Percentiles rank a stretch among this genome's conserved stretches.
These are phyloP conservation scores for Brachyrhaphis roseni DNA, from an alignment of 2,797 vertebrate genomes.

Conservation along the genomic window DNA sequence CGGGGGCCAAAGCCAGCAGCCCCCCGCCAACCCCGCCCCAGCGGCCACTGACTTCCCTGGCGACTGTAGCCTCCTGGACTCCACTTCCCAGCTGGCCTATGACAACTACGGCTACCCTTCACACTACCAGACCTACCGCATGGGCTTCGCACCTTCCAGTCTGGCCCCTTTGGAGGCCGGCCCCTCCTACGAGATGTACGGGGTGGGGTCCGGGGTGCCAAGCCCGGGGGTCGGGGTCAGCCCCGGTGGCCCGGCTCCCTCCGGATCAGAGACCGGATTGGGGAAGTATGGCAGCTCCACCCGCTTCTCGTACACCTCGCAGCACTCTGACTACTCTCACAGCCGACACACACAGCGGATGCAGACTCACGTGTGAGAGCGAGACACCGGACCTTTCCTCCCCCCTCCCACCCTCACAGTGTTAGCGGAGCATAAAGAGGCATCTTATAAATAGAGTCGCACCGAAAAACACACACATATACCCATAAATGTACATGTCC, in stretches of 20 bases:
- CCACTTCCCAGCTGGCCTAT: conserved; percentile 89
- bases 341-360: conserved; percentile 94
- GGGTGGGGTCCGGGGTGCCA: conserved; percentile 74
- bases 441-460: conserved; percentile 67
- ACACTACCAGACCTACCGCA: conserved; percentile 89
- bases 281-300: conserved; percentile 90
- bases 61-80: conserved; percentile 85
- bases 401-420: conserved; percentile 40
- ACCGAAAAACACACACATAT: conserved; percentile 34
- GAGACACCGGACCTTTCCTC: conserved; percentile 35
- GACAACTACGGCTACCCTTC: conserved; percentile 89
- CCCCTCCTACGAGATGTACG: conserved; percentile 84
- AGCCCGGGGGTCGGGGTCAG: conserved; percentile 78
- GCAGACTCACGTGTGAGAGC: conserved; percentile 94
- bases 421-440: conserved; percentile 59
- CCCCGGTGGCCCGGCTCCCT: conserved; percentile 61
- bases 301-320: conserved; percentile 94
- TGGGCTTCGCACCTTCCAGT: conserved; percentile 87
- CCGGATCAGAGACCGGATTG: conserved; percentile 82
- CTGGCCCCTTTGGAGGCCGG: conserved; percentile 83
- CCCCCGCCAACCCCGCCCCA: conserved; percentile 70
- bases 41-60: conserved; percentile 77
- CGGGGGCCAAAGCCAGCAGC: conserved; percentile 78
- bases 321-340: conserved; percentile 96
- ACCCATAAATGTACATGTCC: conserved; percentile 47